Conservation (phyloP, 2,888 invertebrate genomes). For the Cryptus viduatorius region DNA sequence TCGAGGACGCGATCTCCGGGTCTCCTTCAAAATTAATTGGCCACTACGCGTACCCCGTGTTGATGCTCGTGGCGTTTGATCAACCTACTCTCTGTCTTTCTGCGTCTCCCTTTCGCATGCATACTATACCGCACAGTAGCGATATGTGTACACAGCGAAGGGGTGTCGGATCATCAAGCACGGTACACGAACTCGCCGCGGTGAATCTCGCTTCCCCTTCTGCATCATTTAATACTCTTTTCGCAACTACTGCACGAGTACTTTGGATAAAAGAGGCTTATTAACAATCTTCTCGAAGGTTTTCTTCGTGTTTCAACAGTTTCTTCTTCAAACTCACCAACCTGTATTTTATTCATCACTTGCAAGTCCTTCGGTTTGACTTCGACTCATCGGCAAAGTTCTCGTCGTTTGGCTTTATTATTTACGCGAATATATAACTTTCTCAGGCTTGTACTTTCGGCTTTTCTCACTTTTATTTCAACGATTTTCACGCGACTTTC, state of each 20-base stretch:
- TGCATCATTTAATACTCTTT: slow-evolving; percentile 65
- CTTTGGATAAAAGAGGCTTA: slow-evolving; percentile 14
- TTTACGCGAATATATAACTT: no score
- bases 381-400: not conserved
- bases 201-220: slow-evolving; percentile 23
- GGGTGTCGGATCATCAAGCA: not conserved
- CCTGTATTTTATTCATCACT: no score
- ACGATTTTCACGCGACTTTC: not conserved
- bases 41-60: slow-evolving; percentile 31
- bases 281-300: not conserved
- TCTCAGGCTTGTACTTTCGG: not conserved
- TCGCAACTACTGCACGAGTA: slow-evolving; percentile 1
- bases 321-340: no score
- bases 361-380: not conserved
- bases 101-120: not conserved
- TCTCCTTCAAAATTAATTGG: slow-evolving; percentile 66
- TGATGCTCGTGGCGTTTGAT: slow-evolving; percentile 61
- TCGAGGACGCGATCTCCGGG: slow-evolving; percentile 36
- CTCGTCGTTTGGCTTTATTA: not conserved
- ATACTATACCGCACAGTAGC: not conserved
- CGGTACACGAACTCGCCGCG: not conserved
- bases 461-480: not conserved
- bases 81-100: slow-evolving; percentile 37
- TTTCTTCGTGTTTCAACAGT: slow-evolving; percentile 5
- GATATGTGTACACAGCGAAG: not conserved